Percentiles rank a stretch among this genome's conserved stretches.
Conservation (phyloP, 2,888 invertebrate genomes). For the Drosophila peninsularis region DNA sequence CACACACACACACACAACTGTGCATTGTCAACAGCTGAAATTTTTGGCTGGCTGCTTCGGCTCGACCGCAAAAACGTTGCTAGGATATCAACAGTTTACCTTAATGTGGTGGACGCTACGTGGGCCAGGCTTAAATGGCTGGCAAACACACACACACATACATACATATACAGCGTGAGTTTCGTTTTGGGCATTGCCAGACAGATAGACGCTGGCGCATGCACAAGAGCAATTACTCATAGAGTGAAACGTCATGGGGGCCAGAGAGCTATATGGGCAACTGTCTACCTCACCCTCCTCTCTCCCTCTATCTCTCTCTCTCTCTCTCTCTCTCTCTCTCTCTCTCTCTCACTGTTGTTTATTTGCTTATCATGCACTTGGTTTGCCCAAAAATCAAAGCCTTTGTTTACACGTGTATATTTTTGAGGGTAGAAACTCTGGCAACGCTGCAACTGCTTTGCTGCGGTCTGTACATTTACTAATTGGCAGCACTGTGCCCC, state of each 20-base stretch:
- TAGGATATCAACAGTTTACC: conserved; percentile 76
- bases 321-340: not conserved
- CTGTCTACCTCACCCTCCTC: conserved; percentile 15
- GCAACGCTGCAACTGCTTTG: conserved; percentile 14
- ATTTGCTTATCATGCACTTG: conserved; percentile 57
- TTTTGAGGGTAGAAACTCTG: conserved; percentile 19
- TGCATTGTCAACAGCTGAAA: conserved; percentile 35
- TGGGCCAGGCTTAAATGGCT: conserved; percentile 61
- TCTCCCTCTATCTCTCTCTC: too few relatives aligned
- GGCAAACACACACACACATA: conserved; percentile 38
- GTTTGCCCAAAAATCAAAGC: conserved; percentile 71
- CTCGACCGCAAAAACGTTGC: conserved; percentile 53
- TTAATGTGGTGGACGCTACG: conserved; percentile 48
- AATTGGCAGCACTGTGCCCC: conserved; percentile 35
- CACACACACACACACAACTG: conserved; percentile 1
- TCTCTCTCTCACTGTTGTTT: conserved; percentile 25
- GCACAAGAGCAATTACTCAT: conserved; percentile 74
- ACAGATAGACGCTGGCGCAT: conserved; percentile 46
- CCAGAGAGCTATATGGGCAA: conserved; percentile 39
- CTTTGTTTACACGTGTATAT: conserved; percentile 31
- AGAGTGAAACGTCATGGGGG: conserved; percentile 33
- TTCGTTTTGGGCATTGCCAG: conserved; percentile 13
- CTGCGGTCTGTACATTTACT: conserved; percentile 26
- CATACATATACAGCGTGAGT: not conserved
- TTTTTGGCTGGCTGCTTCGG: conserved; percentile 3